Evolutionary conservation across 2,797 vertebrate species (phyloP), one percentile per base, ranked within the genome.

Genomic region (Taeniopygia guttata): DNA sequence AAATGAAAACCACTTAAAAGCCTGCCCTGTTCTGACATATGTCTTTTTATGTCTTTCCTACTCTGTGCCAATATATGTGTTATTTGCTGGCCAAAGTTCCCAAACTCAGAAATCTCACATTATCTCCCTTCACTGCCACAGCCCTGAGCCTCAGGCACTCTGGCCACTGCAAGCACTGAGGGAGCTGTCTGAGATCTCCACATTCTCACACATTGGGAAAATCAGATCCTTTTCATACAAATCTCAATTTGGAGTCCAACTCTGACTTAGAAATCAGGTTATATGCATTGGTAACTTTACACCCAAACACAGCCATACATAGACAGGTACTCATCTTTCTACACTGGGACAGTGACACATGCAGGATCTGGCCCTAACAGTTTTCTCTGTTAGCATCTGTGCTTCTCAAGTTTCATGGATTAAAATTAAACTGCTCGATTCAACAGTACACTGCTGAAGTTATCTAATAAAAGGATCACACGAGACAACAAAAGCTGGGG

Each of bases 1-100:
- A 94, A 94, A 90, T 89, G 59, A 94, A 95, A 94, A 90, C 73
- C 74, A 86, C 89, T 94, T 95, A 94, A 91, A 94, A 94, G 74
- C 38, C 63, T 94, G 87, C 79, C 54, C 74, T 56, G 43, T 63
- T 95, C 75, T 84, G 93, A 90, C 77, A 88, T 49, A 70, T 13
- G 54, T 67, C 38, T 81, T 94, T 93, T 86, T 70, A 87, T 29
- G 67, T 60, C 67, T 95, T 91, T 73, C 49, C 67, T 14, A 30
- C 2, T 5, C n/a, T 43, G 25, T 60, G 70, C 59, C 89, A 95
- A 70, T 69, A 19, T 60, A 79, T 46, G 77, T 86, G 52, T 40
- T 84, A 84, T 48, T 81, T 77, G 32, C 70, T 87, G 67, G 77
- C 56, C 49, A 14, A 84, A 94, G 87, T 79, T 52, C 52, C 77